phyloP scores from a whole-genome alignment of 2,888 invertebrate genomes.

The Kryphioiulus occultus region DNA sequence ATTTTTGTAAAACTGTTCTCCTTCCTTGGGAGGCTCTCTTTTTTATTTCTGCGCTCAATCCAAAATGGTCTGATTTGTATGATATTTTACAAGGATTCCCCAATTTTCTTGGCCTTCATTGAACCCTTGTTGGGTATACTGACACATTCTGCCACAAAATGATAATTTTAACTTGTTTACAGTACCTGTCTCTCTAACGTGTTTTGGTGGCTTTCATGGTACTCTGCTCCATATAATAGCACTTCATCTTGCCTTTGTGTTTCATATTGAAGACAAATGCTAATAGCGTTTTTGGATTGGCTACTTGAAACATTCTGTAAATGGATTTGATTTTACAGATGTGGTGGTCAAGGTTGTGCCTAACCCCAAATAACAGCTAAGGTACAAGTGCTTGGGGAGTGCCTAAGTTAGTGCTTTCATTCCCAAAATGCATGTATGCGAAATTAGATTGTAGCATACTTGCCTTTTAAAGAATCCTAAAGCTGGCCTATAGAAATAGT shows the following conservation, averaged over 20 bases:
- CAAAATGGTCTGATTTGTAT: neutral
- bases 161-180: neutral
- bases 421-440: neutral
- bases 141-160: neutral
- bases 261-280: neutral
- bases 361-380: neutral
- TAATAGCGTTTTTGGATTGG: neutral
- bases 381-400: neutral
- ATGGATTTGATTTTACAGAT: neutral
- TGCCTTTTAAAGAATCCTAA: neutral
- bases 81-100: neutral
- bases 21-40: neutral
- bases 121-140: neutral
- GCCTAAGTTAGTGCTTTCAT: neutral
- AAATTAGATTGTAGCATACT: neutral
- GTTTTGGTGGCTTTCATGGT: neutral
- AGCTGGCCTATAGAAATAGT: neutral
- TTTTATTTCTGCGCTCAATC: conserved; percentile 25
- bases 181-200: neutral
- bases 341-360: neutral
- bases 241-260: neutral
- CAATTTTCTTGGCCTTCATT: neutral
- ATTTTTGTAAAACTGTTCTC: neutral
- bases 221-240: neutral
- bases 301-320: neutral